Conservation (phyloP, 2,113 vertebrate species). For the Platichthys flesus region DNA sequence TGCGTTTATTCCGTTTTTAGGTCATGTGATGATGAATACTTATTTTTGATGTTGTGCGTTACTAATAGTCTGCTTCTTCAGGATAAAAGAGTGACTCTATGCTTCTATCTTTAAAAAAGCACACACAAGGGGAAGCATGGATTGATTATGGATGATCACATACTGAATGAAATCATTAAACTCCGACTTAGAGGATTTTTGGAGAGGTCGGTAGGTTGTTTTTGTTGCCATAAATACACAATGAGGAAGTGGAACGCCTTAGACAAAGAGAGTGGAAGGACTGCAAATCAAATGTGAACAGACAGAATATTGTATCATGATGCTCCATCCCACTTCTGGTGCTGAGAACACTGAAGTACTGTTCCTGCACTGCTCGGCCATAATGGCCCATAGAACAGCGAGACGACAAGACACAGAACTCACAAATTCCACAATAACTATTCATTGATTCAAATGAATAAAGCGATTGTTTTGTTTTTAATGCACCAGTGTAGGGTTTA, state of each 20-base stretch:
- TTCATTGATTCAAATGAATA: slow-evolving; percentile 75
- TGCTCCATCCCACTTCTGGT: slow-evolving; percentile 78
- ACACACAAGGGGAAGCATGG: neutral
- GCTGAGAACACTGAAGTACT: slow-evolving; percentile 79
- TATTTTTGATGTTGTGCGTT: slow-evolving; percentile 18
- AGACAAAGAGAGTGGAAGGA: slow-evolving; percentile 71
- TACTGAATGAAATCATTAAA: neutral
- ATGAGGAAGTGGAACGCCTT: slow-evolving; percentile 70
- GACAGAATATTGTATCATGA: slow-evolving; percentile 79
- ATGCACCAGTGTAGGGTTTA: slow-evolving; percentile 57
- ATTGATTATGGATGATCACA: neutral
- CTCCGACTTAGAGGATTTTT: slow-evolving; percentile 2
- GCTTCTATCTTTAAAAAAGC: neutral
- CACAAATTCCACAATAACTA: slow-evolving; percentile 76
- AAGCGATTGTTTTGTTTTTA: slow-evolving; percentile 70
- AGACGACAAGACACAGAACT: slow-evolving; percentile 65
- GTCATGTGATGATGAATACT: neutral
- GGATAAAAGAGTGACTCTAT: neutral
- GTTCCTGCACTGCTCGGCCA: slow-evolving; percentile 57
- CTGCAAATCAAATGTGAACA: slow-evolving; percentile 74
- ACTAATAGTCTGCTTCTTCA: neutral
- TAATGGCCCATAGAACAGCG: slow-evolving; percentile 70
- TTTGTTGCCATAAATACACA: slow-evolving; percentile 71
- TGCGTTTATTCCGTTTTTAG: neutral
- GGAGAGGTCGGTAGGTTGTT: slow-evolving; percentile 44